Evolutionary conservation across 2,113 vertebrate genomes (phyloP), one percentile per base, ranked within the genome.

Genomic region (Oncorhynchus mykiss): DNA sequence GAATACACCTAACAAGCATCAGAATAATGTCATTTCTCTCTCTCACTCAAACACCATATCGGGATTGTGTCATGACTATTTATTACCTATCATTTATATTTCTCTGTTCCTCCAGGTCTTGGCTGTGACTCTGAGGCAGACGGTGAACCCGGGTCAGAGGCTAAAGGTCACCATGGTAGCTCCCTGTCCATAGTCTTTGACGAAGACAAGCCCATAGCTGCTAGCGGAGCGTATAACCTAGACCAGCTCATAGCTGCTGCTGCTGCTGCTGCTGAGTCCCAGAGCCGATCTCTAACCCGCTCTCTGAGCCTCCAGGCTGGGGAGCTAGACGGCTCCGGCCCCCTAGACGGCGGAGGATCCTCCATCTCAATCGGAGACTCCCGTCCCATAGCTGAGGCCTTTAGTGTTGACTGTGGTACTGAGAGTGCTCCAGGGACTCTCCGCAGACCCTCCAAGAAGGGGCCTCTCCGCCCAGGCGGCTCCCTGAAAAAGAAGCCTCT

Each of bases 201-300:
- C 62, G 97, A 99, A 84, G 94, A 99, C 93, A 96, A 96, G 88
- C 98, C 98, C 16, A 99, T 99, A 86, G 97, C 97, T 87, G 98
- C 97, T 87, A 99, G 98, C 5, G 98, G 98, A 4, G 82, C 95
- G 13, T 99, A 99, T 91, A 97, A 99, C 91, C 87, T 98, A 7
- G 96, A 98, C n/a, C 59, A 22, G 59, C 59, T 73, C 89, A 94
- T 62, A 9, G 59, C 59, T 22, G 59, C 59, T 0, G 62, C 91
- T 48, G 62, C 91, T 49, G 88, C 94, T 67, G 13, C 81, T 6
- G 71, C 91, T 0, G 95, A 95, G 60, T 82, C 88, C 54, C 69
- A 92, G 0, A 94, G 91, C 72, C 54, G 92, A 79, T 91, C 93
- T 0, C 85, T 98, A 70, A 97, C 96, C 71, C 96, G 96, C 0